phyloP scores from a whole-genome alignment of 2,113 vertebrate genomes.

The Eidolon helvum region DNA sequence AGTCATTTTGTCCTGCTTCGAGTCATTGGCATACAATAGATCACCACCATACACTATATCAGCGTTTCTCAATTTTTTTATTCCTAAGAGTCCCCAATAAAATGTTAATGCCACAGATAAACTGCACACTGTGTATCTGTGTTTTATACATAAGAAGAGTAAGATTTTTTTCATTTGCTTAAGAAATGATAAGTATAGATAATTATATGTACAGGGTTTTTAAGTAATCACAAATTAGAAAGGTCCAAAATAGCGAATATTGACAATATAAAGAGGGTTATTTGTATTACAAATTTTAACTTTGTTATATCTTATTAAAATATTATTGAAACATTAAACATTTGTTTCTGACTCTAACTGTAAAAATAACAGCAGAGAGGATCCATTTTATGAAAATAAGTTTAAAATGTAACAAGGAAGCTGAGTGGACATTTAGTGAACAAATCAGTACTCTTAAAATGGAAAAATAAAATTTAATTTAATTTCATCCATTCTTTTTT shows the following conservation, averaged over 20 bases:
- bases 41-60: not conserved
- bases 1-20: not conserved
- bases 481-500: not conserved
- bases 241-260: not conserved
- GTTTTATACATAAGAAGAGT: not conserved
- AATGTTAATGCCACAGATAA: not conserved
- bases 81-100: not conserved
- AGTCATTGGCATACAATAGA: not conserved
- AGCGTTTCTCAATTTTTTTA: not conserved
- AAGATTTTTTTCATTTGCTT: not conserved
- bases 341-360: not conserved
- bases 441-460: not conserved
- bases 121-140: not conserved
- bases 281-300: not conserved
- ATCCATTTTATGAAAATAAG: not conserved
- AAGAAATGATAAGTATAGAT: not conserved
- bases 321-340: not conserved
- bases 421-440: not conserved
- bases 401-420: not conserved
- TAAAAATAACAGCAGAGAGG: not conserved
- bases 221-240: not conserved
- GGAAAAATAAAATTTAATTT: not conserved
- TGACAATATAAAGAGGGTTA: not conserved
- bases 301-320: not conserved
- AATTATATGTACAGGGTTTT: not conserved